Percentiles rank a stretch among this genome's conserved stretches.
Evolutionary conservation across 2,797 vertebrate genomes (phyloP).

Genomic region (Chaetophractus vellerosus): DNA sequence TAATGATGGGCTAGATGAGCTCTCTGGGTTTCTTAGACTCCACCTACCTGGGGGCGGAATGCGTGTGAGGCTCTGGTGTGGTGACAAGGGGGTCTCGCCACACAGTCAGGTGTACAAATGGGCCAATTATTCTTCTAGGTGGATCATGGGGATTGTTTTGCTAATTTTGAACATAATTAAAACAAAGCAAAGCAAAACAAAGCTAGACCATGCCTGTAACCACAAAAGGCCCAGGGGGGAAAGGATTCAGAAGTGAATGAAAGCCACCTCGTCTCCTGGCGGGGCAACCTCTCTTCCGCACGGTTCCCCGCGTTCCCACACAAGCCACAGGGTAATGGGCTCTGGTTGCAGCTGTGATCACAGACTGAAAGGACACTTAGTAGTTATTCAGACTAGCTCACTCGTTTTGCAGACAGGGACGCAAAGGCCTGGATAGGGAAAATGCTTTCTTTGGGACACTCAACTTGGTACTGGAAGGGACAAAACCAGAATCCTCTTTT

Average conservation of each 20-base stretch:
- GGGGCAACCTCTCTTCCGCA: not conserved
- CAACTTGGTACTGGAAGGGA: too few relatives aligned
- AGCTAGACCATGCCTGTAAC: conserved; percentile 40
- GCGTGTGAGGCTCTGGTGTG: conserved; percentile 64
- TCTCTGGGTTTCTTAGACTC: conserved; percentile 84
- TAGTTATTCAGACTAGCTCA: not conserved
- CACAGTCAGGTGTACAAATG: conserved; percentile 80
- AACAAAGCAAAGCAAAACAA: conserved; percentile 79
- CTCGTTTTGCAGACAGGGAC: not conserved
- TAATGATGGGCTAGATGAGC: conserved; percentile 90
- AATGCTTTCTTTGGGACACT: conserved; percentile 13
- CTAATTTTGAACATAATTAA: conserved; percentile 85
- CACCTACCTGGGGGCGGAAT: conserved; percentile 89
- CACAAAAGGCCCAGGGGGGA: conserved; percentile 29
- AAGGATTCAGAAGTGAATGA: conserved; percentile 51
- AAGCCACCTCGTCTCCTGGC: not conserved
- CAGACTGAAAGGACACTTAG: not conserved
- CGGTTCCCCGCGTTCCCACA: not conserved
- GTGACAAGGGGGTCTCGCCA: conserved; percentile 81
- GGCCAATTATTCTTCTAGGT: conserved; percentile 86
- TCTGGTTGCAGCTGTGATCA: not conserved
- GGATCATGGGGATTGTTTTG: conserved; percentile 83
- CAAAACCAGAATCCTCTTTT: conserved; percentile 1
- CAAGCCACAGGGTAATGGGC: not conserved
- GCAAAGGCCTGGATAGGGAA: not conserved